phyloP scores from a whole-genome alignment of 2,113 vertebrate species.

The Opisthocomus hoazin region DNA sequence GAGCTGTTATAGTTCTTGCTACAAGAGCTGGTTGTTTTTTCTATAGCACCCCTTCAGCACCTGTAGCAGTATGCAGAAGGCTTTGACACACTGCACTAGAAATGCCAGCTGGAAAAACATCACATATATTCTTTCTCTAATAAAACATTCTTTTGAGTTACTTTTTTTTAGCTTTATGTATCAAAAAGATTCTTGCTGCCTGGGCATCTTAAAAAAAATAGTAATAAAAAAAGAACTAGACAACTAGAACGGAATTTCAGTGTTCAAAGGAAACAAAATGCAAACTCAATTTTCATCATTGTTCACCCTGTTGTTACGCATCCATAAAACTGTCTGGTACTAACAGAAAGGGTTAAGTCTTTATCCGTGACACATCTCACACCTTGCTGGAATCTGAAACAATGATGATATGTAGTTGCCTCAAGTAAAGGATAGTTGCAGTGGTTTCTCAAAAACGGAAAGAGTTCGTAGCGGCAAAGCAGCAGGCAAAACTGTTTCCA shows the following conservation, averaged over 20 bases:
- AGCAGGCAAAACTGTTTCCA: not conserved
- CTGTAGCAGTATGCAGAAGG: not conserved
- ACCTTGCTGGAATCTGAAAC: not conserved
- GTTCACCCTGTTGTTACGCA: not conserved
- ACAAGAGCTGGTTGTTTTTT: not conserved
- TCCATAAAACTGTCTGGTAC: not conserved
- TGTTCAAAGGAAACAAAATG: not conserved
- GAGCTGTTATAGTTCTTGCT: not conserved
- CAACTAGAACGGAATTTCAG: not conserved
- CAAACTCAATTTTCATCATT: not conserved
- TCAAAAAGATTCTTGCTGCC: not conserved
- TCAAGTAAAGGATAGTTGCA: not conserved
- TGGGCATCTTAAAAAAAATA: not conserved
- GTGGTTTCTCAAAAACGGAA: not conserved
- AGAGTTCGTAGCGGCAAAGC: not conserved
- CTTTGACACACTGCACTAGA: not conserved
- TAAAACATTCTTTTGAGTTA: not conserved
- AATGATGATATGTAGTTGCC: not conserved
- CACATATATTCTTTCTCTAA: not conserved
- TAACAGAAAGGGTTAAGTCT: not conserved
- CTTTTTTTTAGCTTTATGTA: not conserved
- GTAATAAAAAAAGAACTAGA: not conserved
- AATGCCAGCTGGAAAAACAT: not conserved
- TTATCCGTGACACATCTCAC: not conserved
- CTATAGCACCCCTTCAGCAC: not conserved